These are phyloP conservation scores for Mya arenaria DNA, from an alignment of 1,140 invertebrate species.

Conservation along the genomic window DNA sequence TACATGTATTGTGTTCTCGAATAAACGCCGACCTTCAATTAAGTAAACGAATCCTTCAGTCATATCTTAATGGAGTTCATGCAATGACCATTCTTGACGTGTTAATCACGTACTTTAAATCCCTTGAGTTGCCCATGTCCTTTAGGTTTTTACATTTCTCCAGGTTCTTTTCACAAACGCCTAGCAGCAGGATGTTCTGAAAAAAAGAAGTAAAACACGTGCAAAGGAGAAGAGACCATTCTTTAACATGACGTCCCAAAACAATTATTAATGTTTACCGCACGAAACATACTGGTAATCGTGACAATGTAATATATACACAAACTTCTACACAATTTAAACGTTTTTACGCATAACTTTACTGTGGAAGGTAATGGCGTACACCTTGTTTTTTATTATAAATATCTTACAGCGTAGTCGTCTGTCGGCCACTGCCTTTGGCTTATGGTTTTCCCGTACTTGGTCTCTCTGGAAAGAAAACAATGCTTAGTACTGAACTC, in stretches of 20 bases:
- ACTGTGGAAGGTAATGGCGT: background rate
- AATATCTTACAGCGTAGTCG: slow-evolving; percentile 40
- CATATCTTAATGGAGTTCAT: background rate
- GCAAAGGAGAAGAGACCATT: background rate
- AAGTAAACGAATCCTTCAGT: background rate
- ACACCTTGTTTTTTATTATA: background rate
- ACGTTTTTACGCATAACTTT: background rate
- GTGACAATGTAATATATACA: background rate
- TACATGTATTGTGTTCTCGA: background rate
- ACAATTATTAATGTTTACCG: background rate
- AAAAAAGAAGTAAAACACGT: background rate
- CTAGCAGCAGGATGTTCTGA: slow-evolving; percentile 32
- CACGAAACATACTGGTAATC: background rate
- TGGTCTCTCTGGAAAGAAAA: slow-evolving; percentile 54
- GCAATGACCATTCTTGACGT: background rate
- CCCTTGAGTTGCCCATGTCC: background rate
- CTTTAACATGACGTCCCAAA: background rate
- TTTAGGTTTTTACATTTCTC: background rate
- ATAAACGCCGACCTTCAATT: background rate
- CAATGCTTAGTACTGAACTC: background rate
- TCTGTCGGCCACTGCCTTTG: slow-evolving; percentile 53
- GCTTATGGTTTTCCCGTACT: slow-evolving; percentile 41
- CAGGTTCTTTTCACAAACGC: slow-evolving; percentile 23
- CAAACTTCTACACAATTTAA: background rate
- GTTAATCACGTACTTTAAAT: background rate